Percentiles rank a stretch among this genome's conserved stretches.
Evolutionary conservation across 2,113 vertebrate genomes (phyloP).

Genomic region (Oreamnos americanus): DNA sequence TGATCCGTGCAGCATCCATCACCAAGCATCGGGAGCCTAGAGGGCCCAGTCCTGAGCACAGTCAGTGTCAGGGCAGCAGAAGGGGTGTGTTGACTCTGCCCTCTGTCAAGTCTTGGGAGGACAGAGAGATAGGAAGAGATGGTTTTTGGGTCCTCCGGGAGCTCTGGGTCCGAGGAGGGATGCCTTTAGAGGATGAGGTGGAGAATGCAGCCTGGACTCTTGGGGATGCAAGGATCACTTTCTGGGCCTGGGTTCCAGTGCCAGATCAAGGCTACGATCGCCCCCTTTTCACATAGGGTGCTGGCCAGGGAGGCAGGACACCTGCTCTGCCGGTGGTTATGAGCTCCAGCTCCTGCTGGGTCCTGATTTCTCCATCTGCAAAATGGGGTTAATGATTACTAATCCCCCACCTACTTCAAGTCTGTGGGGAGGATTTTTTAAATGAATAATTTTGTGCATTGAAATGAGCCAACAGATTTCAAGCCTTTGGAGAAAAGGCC

Average conservation of each 20-base stretch:
- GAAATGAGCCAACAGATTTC: slow-evolving; percentile 41
- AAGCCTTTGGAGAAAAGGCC: slow-evolving; percentile 52
- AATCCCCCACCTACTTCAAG: not conserved
- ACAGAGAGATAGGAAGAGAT: not conserved
- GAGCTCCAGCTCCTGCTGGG: not conserved
- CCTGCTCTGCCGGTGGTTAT: not conserved
- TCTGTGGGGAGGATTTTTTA: slow-evolving; percentile 10
- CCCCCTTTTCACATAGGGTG: fast-evolving
- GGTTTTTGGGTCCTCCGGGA: not conserved
- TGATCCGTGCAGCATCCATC: fast-evolving
- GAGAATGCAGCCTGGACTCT: not conserved
- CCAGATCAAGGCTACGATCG: not conserved
- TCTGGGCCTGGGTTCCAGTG: not conserved
- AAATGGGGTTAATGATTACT: slow-evolving; percentile 38
- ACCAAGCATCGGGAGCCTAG: fast-evolving
- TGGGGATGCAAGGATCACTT: not conserved
- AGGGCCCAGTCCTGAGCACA: not conserved
- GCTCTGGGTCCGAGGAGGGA: not conserved
- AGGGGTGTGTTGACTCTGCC: no score
- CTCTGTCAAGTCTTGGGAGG: not conserved
- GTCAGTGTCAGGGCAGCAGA: not conserved
- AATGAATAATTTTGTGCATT: slow-evolving; percentile 42
- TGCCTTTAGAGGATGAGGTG: no score
- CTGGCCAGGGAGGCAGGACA: not conserved
- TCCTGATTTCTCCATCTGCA: slow-evolving; percentile 15